Conservation (phyloP, 2,888 invertebrate species). For the Zygaena filipendulae region DNA sequence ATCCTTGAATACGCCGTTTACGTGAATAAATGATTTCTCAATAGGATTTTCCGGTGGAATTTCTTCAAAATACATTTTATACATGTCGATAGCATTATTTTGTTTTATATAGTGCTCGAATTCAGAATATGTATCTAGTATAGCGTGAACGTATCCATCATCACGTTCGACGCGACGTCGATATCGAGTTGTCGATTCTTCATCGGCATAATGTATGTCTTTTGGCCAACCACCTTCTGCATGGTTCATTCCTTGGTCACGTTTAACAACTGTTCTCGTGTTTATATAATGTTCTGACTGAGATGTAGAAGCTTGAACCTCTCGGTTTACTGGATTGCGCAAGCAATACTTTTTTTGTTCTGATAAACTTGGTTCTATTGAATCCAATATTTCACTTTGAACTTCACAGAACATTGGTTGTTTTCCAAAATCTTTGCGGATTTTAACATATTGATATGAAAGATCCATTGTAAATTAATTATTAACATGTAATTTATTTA, state of each 20-base stretch:
- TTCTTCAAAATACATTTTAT: slow-evolving; percentile 75
- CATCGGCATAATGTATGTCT: slow-evolving; percentile 70
- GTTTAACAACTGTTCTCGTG: slow-evolving; percentile 62
- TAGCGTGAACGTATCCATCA: slow-evolving; percentile 73
- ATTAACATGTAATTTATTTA: too few species aligned
- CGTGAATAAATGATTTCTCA: slow-evolving; percentile 57
- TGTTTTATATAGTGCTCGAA: slow-evolving; percentile 74
- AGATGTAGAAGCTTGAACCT: slow-evolving; percentile 34
- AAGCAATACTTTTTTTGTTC: slow-evolving; percentile 39
- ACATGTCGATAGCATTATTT: slow-evolving; percentile 82
- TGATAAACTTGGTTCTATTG: slow-evolving; percentile 29
- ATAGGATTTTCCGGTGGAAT: slow-evolving; percentile 47
- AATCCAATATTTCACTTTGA: slow-evolving; percentile 31
- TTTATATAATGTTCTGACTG: slow-evolving; percentile 57
- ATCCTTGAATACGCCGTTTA: slow-evolving; percentile 74
- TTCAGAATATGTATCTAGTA: slow-evolving; percentile 56
- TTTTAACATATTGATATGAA: slow-evolving; percentile 38
- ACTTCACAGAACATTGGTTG: slow-evolving; percentile 46
- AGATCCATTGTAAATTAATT: slow-evolving; percentile 10
- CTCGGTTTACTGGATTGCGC: slow-evolving; percentile 52
- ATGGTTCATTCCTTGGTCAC: slow-evolving; percentile 71
- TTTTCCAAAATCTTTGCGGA: slow-evolving; percentile 48
- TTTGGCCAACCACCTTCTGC: slow-evolving; percentile 86
- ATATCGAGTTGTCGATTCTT: slow-evolving; percentile 75
- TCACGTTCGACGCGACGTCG: slow-evolving; percentile 82